Evolutionary conservation across 92 coral and sea anemone genomes (phyloP).

Genomic region (Siderastrea siderea): DNA sequence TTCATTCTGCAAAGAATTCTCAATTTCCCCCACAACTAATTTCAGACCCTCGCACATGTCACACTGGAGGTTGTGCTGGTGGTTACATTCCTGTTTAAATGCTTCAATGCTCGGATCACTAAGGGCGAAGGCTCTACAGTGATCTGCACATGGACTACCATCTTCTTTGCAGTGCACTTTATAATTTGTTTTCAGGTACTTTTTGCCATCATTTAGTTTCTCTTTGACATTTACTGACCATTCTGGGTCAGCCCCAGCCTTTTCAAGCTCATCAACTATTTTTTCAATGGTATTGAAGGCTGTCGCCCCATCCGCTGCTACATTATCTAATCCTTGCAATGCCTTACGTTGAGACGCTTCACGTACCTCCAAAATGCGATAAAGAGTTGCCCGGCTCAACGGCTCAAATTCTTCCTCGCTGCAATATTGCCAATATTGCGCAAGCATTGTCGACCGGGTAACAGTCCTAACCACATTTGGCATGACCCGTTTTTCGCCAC

Average conservation of each 20-base stretch:
- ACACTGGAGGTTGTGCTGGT: conserved; percentile 43
- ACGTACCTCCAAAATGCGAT: conserved; percentile 52
- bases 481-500: conserved; percentile 36
- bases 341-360: conserved; percentile 46
- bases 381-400: conserved; percentile 33
- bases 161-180: conserved; percentile 56
- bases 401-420: conserved; percentile 35
- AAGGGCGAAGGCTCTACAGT: conserved; percentile 31
- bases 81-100: conserved; percentile 38
- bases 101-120: conserved; percentile 38
- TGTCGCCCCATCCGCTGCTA: conserved; percentile 53
- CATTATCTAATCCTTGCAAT: conserved; percentile 42
- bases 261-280: conserved; percentile 53
- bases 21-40: conserved; percentile 31
- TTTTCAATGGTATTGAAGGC: conserved; percentile 39
- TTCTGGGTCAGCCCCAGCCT: conserved; percentile 26
- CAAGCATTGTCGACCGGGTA: conserved; percentile 41
- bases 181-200: conserved; percentile 62
- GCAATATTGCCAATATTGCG: conserved; percentile 16
- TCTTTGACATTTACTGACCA: conserved; percentile 32
- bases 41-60: conserved; percentile 47
- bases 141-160: conserved; percentile 40
- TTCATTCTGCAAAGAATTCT: conserved; percentile 5
- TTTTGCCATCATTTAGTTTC: conserved; percentile 38
- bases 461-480: conserved; percentile 47